These are phyloP conservation scores for Eurois occulta DNA, from an alignment of 2,888 invertebrate species.

Conservation along the genomic window DNA sequence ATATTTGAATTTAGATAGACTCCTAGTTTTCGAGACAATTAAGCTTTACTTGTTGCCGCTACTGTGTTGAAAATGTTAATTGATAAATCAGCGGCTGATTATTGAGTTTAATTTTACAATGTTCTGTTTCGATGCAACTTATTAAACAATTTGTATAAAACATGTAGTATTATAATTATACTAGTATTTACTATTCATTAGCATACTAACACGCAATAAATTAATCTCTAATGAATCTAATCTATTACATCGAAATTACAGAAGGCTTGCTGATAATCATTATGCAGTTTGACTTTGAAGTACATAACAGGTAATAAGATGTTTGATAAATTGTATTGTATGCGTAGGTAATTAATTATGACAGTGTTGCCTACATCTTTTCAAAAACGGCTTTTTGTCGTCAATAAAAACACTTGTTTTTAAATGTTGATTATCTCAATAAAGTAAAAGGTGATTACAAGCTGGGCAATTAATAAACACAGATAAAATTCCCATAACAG, in stretches of 20 bases:
- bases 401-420: constrained; percentile 16
- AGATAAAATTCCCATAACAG: constrained; percentile 73
- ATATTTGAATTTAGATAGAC: constrained; percentile 66
- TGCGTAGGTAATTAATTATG: not conserved
- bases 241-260: constrained; percentile 41
- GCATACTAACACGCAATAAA: constrained; percentile 45
- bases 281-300: constrained; percentile 36
- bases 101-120: constrained; percentile 39
- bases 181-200: constrained; percentile 32
- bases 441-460: constrained; percentile 58
- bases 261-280: constrained; percentile 33
- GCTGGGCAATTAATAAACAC: constrained; percentile 61
- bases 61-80: constrained; percentile 57
- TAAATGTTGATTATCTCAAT: constrained; percentile 30
- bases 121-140: constrained; percentile 21
- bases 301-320: constrained; percentile 20
- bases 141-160: constrained; percentile 42
- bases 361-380: constrained; percentile 15
- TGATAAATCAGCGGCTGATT: constrained; percentile 50
- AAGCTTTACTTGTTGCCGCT: constrained; percentile 57
- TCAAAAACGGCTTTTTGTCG: not conserved
- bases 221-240: constrained; percentile 52
- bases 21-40: constrained; percentile 61
- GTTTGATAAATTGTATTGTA: constrained; percentile 33
- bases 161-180: too few species aligned